Evolutionary conservation across 1,140 invertebrate genomes (phyloP).

Genomic region (Drosophila bocki): DNA sequence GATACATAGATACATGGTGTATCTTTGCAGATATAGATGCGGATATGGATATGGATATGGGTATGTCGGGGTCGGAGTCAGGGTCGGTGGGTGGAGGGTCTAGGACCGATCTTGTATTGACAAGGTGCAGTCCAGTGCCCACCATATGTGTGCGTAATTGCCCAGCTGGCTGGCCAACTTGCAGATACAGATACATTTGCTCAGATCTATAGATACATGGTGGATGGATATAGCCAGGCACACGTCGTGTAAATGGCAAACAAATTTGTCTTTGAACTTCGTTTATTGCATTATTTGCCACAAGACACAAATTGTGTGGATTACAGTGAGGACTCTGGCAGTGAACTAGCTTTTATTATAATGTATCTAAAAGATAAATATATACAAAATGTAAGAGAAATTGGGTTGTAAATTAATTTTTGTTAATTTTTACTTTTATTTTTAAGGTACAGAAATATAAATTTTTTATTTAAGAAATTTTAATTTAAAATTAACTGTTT

Average conservation of each 20-base stretch:
- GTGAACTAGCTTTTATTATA: not conserved
- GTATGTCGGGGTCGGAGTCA: not conserved
- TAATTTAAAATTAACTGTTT: too few species aligned
- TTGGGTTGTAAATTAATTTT: not conserved
- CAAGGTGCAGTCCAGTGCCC: constrained; percentile 30
- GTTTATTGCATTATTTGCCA: constrained; percentile 42
- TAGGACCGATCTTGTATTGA: constrained; percentile 6
- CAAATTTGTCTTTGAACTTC: constrained; percentile 50
- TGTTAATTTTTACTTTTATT: not conserved
- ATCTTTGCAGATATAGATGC: not conserved
- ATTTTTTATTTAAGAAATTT: too few species aligned
- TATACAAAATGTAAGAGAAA: not conserved
- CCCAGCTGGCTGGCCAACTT: constrained; percentile 28
- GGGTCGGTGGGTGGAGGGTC: not conserved
- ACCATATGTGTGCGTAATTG: constrained; percentile 52
- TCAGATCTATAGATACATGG: not conserved
- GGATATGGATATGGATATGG: constrained; percentile 10
- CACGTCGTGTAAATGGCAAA: constrained; percentile 35
- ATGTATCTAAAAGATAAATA: not conserved
- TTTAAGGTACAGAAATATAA: too few species aligned
- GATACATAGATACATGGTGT: constrained; percentile 28
- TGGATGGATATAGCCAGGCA: not conserved
- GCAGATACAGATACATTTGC: constrained; percentile 19
- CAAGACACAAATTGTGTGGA: constrained; percentile 30
- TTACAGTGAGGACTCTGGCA: not conserved